Percentiles rank a stretch among this genome's conserved stretches.
Conservation (phyloP, 2,113 vertebrate genomes). For the Oostethus manadensis region DNA sequence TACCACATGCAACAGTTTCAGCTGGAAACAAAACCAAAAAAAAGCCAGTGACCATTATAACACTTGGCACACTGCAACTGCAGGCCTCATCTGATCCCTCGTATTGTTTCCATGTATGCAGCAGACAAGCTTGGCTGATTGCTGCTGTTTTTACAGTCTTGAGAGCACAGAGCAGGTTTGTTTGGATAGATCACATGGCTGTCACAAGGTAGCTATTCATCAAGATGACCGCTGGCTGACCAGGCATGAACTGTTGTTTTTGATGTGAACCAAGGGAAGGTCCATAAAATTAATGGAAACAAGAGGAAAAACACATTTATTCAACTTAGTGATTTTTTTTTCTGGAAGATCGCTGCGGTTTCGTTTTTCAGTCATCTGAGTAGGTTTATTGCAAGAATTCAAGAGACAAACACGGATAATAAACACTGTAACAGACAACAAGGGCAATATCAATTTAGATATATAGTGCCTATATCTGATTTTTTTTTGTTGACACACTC, state of each 20-base stretch:
- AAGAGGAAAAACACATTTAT: neutral
- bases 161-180: slow-evolving; percentile 12
- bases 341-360: neutral
- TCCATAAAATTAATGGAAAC: slow-evolving; percentile 2
- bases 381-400: no score
- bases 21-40: neutral
- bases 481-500: no score
- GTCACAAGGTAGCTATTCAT: slow-evolving; percentile 55
- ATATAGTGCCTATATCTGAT: no score
- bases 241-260: neutral
- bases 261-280: slow-evolving; percentile 4
- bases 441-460: no score
- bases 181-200: slow-evolving; percentile 39
- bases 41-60: no score
- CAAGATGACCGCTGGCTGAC: slow-evolving; percentile 20
- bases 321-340: neutral
- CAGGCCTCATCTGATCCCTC: neutral
- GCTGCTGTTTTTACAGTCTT: slow-evolving; percentile 12
- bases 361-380: neutral
- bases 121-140: slow-evolving; percentile 17
- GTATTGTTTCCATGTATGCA: neutral
- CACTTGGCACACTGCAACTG: no score
- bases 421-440: no score
- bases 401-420: no score
- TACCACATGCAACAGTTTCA: neutral